Evolutionary conservation across 2,888 invertebrate species (phyloP).

Genomic region (Itoplectis maculator): DNA sequence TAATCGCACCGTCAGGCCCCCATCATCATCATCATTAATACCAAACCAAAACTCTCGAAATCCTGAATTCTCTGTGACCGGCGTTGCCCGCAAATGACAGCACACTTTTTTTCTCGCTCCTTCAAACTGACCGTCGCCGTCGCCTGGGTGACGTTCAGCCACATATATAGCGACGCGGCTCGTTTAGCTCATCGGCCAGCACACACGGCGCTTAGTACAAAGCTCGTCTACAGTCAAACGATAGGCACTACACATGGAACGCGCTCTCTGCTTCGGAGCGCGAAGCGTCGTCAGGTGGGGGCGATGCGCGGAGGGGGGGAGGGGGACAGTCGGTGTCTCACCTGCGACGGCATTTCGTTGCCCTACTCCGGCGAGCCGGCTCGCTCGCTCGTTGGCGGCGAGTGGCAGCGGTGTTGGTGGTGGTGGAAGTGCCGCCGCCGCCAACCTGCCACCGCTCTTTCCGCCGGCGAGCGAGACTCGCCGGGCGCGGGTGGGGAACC

Average conservation of each 20-base stretch:
- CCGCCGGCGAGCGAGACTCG: conserved; percentile 22
- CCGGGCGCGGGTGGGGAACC: conserved; percentile 73
- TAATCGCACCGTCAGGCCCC: no score
- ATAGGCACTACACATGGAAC: conserved; percentile 26
- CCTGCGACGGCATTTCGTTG: conserved; percentile 78
- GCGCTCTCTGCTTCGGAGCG: no score
- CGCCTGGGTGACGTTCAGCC: conserved; percentile 1
- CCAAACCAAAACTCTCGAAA: no score
- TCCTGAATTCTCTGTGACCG: conserved; percentile 2
- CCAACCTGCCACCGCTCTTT: conserved; percentile 60
- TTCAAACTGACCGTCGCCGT: neutral
- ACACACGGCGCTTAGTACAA: conserved; percentile 11
- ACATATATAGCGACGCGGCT: neutral
- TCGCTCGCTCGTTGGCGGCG: conserved; percentile 67
- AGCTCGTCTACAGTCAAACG: conserved; percentile 7
- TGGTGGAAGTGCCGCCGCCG: neutral
- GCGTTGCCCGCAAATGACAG: neutral
- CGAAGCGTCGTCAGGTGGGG: conserved; percentile 59
- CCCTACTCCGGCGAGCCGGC: conserved; percentile 76
- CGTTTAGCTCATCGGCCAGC: conserved; percentile 27
- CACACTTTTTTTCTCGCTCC: neutral
- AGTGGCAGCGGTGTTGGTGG: no score
- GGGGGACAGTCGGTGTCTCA: conserved; percentile 73
- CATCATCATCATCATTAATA: no score
- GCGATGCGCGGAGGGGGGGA: no score